These are phyloP conservation scores for Porites divaricata DNA, from an alignment of 92 coral and sea anemone genomes.

Conservation along the genomic window DNA sequence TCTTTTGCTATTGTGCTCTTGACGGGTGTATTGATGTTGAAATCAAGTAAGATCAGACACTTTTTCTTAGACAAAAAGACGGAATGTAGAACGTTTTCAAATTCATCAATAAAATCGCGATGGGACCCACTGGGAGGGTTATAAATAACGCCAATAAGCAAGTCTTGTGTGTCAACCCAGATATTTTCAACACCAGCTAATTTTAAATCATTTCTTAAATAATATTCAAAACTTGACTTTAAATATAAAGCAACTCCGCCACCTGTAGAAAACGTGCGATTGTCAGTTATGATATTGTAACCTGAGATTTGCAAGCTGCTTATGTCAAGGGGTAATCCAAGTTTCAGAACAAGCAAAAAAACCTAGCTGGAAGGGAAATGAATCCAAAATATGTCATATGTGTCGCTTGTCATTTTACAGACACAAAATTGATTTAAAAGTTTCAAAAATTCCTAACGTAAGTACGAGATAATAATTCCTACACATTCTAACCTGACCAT, in stretches of 20 bases:
- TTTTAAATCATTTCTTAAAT: neutral
- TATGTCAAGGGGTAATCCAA: slow-evolving; percentile 8
- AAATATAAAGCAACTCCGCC: slow-evolving; percentile 37
- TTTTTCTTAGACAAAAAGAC: no score
- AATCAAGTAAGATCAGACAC: no score
- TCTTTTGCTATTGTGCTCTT: no score
- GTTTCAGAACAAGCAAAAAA: slow-evolving; percentile 34
- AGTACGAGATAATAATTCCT: slow-evolving; percentile 7
- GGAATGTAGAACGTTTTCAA: no score
- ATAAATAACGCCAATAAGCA: slow-evolving; percentile 36
- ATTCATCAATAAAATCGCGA: no score
- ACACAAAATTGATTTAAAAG: neutral
- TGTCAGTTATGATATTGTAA: no score
- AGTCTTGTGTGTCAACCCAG: slow-evolving; percentile 50
- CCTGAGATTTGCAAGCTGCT: no score
- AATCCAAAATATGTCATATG: slow-evolving; percentile 17
- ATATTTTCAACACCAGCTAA: slow-evolving; percentile 36
- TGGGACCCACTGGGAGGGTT: no score
- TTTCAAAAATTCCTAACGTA: neutral
- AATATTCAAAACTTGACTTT: slow-evolving; percentile 14
- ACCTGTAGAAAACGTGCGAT: no score
- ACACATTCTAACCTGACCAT: neutral
- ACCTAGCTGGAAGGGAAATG: slow-evolving; percentile 37
- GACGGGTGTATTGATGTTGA: neutral
- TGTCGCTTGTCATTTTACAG: slow-evolving; percentile 28